Percentiles rank a stretch among this genome's conserved stretches.
Evolutionary conservation across 2,113 vertebrate species (phyloP).

Genomic region (Pseudopodoces humilis): DNA sequence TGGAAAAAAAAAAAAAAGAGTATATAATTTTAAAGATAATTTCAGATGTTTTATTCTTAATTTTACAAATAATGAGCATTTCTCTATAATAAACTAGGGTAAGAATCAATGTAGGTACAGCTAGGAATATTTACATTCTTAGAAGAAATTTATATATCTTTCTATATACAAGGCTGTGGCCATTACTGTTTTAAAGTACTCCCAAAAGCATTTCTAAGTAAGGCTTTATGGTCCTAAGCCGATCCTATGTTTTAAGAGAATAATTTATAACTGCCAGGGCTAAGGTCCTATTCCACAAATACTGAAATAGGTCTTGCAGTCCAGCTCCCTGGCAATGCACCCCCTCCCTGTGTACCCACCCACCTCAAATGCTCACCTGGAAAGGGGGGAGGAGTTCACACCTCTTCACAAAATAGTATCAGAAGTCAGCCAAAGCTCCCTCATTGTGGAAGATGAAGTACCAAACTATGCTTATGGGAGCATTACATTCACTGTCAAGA

Average conservation of each 20-base stretch:
- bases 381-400: neutral
- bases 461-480: neutral
- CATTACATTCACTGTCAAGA: neutral
- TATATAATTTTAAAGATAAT: neutral
- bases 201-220: neutral
- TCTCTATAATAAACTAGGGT: neutral
- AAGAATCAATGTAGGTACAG: neutral
- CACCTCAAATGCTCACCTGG: neutral
- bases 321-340: neutral
- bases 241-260: neutral
- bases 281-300: neutral
- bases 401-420: neutral
- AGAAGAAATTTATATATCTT: neutral
- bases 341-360: neutral
- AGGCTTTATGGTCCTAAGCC: neutral
- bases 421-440: neutral
- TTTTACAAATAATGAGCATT: slow-evolving; percentile 16
- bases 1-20: neutral
- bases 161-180: neutral
- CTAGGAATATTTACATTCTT: slow-evolving; percentile 18
- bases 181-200: neutral
- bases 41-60: slow-evolving; percentile 35
- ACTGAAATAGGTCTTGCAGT: neutral
- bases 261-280: neutral
- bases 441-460: neutral